Conservation (phyloP, 2,888 invertebrate genomes). For the Meghimatium bilineatum region DNA sequence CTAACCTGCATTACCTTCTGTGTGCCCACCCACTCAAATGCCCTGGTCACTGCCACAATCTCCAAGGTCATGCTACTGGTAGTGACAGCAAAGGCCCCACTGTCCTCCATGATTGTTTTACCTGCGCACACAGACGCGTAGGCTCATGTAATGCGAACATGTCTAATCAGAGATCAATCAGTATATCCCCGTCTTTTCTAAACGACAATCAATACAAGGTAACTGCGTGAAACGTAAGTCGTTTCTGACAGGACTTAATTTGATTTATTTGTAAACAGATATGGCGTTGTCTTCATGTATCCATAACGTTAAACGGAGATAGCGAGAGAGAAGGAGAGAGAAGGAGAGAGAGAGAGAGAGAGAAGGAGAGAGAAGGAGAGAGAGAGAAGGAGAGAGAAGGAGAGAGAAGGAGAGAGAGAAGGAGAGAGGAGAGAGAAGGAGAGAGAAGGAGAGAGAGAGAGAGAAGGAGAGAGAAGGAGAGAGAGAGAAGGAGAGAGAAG, state of each 20-base stretch:
- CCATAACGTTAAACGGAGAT: background rate
- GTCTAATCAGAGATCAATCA: no score
- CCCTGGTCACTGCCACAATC: no score
- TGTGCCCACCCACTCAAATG: no score
- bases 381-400: background rate
- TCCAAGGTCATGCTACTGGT: no score
- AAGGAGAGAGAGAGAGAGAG: background rate
- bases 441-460: background rate
- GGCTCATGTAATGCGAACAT: no score
- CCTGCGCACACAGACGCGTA: no score
- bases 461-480: background rate
- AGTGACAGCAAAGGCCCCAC: no score
- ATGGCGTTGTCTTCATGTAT: background rate
- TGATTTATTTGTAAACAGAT: no score
- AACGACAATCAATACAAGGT: background rate
- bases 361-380: slow-evolving; percentile 1
- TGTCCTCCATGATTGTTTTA: no score
- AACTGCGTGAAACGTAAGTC: background rate
- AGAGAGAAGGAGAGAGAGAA: background rate
- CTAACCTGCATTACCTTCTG: no score
- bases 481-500: background rate
- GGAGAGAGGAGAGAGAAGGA: background rate
- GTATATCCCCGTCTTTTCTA: no score
- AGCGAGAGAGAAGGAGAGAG: background rate
- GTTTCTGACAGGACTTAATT: background rate